phyloP scores from a whole-genome alignment of 2,113 vertebrate species.

The Catagonus wagneri region DNA sequence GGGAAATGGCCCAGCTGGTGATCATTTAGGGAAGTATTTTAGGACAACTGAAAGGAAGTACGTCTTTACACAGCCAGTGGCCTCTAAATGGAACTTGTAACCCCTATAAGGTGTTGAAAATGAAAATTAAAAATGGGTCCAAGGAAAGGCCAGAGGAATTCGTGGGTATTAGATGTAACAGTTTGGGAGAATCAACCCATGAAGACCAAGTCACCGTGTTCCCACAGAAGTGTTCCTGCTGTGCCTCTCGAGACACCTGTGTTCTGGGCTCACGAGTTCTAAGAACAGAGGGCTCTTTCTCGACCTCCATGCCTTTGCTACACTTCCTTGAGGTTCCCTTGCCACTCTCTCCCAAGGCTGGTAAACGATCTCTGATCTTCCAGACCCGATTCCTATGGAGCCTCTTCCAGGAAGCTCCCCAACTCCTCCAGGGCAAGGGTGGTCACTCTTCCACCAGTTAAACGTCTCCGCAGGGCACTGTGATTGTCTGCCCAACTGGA shows the following conservation, averaged over 20 bases:
- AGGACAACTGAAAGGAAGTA: conserved; percentile 58
- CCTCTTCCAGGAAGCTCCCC: neutral
- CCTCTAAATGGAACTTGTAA: conserved; percentile 33
- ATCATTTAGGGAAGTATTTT: conserved; percentile 64
- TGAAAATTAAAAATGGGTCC: conserved; percentile 33
- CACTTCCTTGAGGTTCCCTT: neutral
- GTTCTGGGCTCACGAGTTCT: neutral
- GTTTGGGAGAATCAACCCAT: neutral
- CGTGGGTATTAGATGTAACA: neutral
- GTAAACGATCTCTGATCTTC: neutral
- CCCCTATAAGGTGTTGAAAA: neutral
- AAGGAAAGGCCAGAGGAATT: neutral
- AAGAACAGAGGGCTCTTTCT: neutral
- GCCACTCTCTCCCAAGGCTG: neutral
- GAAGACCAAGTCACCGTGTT: neutral
- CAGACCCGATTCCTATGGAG: neutral
- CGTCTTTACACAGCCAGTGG: conserved; percentile 27
- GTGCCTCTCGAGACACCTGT: neutral
- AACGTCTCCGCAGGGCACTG: neutral
- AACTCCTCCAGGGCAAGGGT: neutral
- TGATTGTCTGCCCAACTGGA: neutral
- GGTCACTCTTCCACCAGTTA: neutral
- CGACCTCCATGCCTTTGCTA: neutral
- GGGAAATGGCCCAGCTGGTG: conserved; percentile 59
- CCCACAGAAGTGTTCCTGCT: neutral